A percentile compares a stretch with the other conserved stretches of the same genome.
phyloP scores from a whole-genome alignment of 1,140 invertebrate species.

The Ericerus pela region DNA sequence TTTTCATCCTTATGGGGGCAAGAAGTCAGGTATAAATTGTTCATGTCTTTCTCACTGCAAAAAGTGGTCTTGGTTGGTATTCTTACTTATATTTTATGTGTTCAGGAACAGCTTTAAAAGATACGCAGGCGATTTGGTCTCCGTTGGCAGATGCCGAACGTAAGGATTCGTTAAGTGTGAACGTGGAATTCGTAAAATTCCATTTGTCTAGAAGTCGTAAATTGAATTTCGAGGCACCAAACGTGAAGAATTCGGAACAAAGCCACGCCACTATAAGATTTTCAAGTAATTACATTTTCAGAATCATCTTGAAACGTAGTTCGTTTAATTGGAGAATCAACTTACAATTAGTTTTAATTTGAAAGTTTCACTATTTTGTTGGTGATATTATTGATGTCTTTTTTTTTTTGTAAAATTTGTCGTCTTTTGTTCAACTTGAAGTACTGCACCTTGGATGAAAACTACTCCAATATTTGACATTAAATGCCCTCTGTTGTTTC shows the following conservation, averaged over 20 bases:
- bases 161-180: slow-evolving; percentile 88
- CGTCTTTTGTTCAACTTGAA: no score
- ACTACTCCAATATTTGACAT: no score
- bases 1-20: slow-evolving; percentile 92
- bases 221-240: slow-evolving; percentile 46
- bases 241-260: slow-evolving; percentile 36
- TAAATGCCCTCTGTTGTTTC: no score
- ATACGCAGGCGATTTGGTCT: slow-evolving; percentile 55
- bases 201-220: slow-evolving; percentile 79
- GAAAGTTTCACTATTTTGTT: background rate
- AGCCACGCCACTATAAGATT: slow-evolving; percentile 72
- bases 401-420: background rate
- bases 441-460: no score
- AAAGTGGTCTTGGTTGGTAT: no score
- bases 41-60: background rate
- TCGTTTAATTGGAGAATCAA: no score
- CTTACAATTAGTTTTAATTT: background rate
- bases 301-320: background rate
- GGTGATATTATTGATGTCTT: background rate
- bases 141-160: slow-evolving; percentile 74
- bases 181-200: slow-evolving; percentile 94
- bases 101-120: slow-evolving; percentile 38
- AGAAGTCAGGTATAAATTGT: slow-evolving; percentile 53
- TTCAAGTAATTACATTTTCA: slow-evolving; percentile 51
- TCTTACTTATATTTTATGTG: no score